Evolutionary conservation across 2,797 vertebrate genomes (phyloP), one percentile per base, ranked within the genome.

Genomic region (Corythornis leucogaster): DNA sequence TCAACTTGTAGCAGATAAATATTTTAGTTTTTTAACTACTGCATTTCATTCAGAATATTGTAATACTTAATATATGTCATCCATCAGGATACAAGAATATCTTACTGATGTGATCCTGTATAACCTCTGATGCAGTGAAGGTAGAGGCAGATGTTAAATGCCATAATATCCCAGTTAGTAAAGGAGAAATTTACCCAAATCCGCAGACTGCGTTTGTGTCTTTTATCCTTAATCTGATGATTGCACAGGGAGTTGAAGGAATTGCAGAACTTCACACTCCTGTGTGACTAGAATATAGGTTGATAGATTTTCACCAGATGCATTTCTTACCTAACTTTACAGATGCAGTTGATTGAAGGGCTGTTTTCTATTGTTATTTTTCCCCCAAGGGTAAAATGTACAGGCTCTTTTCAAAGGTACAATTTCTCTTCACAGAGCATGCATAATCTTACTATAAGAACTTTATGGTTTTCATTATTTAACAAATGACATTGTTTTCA

Each of bases 201-300:
- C 22, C 10, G 5, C 15, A 42, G 64, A 48, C 85, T 77, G n/a
- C 31, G 31, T 42, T 74, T 81, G 30, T 30, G 43, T 76, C 69
- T 90, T 66, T 90, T 80, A 31, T 79, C 83, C 35, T 90, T 58
- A 33, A 46, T n/a, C 68, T 90, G 89, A 33, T 84, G 59, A 80
- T 77, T 51, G 17, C 12, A 38, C 22, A 75, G 66, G 79, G 75
- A 46, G 45, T 59, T 90, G 86, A 80, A 92, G 71, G 88, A 93
- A 94, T 94, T 87, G 46, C 30, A 68, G 57, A 95, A 76, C 68
- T 89, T 95, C 10, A 28, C 38, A 73, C 31, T 88, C 20, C 25
- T 48, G 4, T 77, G 85, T 80, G 76, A 85, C 25, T 4, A 1
- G 67, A 71, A 55, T 55, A 55, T 9, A 46, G 33, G 7, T 63